These are phyloP conservation scores for Tychaedon coryphoeus DNA, from an alignment of 2,113 vertebrate genomes.

Conservation along the genomic window DNA sequence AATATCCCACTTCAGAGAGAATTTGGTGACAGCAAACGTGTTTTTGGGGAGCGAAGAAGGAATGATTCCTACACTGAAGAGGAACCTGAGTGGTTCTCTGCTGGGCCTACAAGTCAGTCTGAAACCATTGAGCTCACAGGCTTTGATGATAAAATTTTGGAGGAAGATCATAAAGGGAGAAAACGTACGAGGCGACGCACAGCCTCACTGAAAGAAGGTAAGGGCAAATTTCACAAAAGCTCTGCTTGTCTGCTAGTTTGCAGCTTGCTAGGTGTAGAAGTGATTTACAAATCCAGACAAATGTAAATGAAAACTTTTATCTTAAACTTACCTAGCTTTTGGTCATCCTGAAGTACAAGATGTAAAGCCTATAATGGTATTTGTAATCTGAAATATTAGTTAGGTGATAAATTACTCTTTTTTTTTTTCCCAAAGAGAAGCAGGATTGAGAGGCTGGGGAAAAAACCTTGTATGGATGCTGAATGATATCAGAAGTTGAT, in stretches of 20 bases:
- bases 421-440: background rate
- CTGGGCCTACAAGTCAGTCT: slow-evolving; percentile 95
- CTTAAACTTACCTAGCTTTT: background rate
- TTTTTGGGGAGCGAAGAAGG: slow-evolving; percentile 93
- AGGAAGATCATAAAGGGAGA: slow-evolving; percentile 89
- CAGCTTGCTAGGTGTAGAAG: background rate
- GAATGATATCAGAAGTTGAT: background rate
- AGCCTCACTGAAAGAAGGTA: slow-evolving; percentile 88
- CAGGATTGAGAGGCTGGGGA: background rate
- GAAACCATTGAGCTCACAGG: slow-evolving; percentile 98
- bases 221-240: background rate
- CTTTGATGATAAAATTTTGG: slow-evolving; percentile 94
- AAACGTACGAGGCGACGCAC: slow-evolving; percentile 85
- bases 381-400: background rate
- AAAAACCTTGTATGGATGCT: background rate
- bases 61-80: slow-evolving; percentile 97
- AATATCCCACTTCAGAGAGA: slow-evolving; percentile 80
- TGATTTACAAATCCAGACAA: background rate
- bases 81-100: slow-evolving; percentile 98
- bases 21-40: slow-evolving; percentile 89
- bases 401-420: background rate
- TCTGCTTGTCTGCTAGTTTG: background rate
- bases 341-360: background rate
- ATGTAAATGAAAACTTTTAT: background rate
- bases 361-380: background rate